These are phyloP conservation scores for Dendroctonus valens DNA, from an alignment of 1,140 invertebrate genomes.

Conservation along the genomic window DNA sequence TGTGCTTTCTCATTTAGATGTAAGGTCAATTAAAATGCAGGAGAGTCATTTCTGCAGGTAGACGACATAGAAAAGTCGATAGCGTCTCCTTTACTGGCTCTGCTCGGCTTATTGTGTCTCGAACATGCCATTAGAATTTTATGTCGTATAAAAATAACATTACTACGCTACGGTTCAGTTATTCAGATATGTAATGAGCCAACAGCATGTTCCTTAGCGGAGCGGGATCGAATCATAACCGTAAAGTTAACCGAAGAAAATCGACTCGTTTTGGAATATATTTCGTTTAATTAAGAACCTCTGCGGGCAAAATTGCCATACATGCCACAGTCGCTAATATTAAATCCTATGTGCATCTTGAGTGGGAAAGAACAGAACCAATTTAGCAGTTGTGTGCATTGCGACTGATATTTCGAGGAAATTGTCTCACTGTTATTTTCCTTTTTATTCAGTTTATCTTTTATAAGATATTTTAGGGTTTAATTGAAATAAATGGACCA, in stretches of 20 bases:
- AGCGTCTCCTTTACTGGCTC: slow-evolving; percentile 24
- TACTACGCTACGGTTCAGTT: slow-evolving; percentile 44
- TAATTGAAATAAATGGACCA: no score
- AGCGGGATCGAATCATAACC: slow-evolving; percentile 40
- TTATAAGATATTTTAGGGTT: no score
- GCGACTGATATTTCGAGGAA: no score
- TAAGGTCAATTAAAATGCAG: no score
- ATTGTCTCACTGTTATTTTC: no score
- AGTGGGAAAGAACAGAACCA: slow-evolving; percentile 21
- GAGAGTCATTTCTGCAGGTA: neutral
- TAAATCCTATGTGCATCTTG: slow-evolving; percentile 28
- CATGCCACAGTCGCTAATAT: slow-evolving; percentile 25
- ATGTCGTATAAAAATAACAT: slow-evolving; percentile 48
- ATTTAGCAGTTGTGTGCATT: slow-evolving; percentile 8
- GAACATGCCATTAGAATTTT: slow-evolving; percentile 46
- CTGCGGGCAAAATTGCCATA: slow-evolving; percentile 32
- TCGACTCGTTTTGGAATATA: slow-evolving; percentile 42
- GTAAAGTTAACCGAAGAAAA: slow-evolving; percentile 42
- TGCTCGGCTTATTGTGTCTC: slow-evolving; percentile 41
- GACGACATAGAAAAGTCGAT: slow-evolving; percentile 10
- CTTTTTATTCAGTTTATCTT: no score
- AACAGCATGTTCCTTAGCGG: slow-evolving; percentile 43
- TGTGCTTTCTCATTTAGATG: no score
- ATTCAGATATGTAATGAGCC: slow-evolving; percentile 47
- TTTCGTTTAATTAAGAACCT: slow-evolving; percentile 41